Evolutionary conservation across 2,113 vertebrate genomes (phyloP).

Genomic region (Monopterus albus): DNA sequence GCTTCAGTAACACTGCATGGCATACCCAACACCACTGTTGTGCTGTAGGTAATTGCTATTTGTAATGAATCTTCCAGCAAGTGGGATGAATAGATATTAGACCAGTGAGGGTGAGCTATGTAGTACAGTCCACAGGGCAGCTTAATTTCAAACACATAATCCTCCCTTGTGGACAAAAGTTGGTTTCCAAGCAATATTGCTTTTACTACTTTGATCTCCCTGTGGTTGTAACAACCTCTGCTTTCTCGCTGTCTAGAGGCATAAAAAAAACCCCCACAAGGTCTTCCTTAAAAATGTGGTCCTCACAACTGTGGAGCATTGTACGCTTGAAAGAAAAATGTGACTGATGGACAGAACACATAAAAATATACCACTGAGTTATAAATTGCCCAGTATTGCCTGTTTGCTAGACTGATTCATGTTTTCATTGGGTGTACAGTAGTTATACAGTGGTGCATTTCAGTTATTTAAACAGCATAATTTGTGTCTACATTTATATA

Average conservation of each 20-base stretch:
- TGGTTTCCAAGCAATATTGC: constrained; percentile 23
- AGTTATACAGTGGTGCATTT: too few species aligned
- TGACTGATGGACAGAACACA: background rate
- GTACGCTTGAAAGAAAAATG: background rate
- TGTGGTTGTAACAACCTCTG: constrained; percentile 22
- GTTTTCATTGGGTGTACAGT: too few species aligned
- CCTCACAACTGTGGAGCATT: background rate
- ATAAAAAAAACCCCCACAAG: background rate
- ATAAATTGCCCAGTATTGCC: too few species aligned
- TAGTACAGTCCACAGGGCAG: constrained; percentile 38
- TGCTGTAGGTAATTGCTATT: constrained; percentile 12
- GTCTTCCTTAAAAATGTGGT: background rate
- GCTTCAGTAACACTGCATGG: background rate
- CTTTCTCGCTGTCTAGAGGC: constrained; percentile 1
- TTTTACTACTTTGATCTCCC: constrained; percentile 47
- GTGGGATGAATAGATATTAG: constrained; percentile 25
- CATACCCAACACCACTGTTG: background rate
- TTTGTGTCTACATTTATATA: background rate
- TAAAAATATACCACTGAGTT: background rate
- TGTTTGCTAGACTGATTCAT: too few species aligned
- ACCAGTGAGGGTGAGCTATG: constrained; percentile 13
- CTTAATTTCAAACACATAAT: constrained; percentile 57
- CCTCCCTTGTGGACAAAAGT: constrained; percentile 34
- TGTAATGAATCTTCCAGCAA: constrained; percentile 29
- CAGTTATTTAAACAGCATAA: background rate